Evolutionary conservation across 2,113 vertebrate species (phyloP), one percentile per base, ranked within the genome.

Genomic region (Grammomys surdaster): DNA sequence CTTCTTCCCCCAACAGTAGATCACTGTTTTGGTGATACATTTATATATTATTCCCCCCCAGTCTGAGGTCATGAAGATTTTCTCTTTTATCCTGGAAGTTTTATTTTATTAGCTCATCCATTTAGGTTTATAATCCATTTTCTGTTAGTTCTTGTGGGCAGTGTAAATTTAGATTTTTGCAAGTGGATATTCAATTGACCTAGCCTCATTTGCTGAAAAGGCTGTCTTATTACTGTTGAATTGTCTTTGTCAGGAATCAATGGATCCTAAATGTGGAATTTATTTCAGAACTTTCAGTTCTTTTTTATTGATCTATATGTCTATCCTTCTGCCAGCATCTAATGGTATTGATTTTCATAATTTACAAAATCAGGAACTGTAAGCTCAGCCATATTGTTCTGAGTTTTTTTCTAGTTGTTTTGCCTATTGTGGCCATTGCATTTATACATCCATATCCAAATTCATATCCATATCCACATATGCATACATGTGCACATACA

Each of bases 211-310:
- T 95, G 48, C 86, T 94, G 48, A 91, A 85, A 92, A 95, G 7
- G 51, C 40, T 63, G 26, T 75, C 60, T 40, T 70, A 67, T 80
- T 81, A 36, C 67, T 51, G 13, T 94, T 73, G 70, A 88, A 91
- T 94, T 90, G 3, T 92, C 80, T 94, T 93, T 95, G 69, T 92
- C 56, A 92, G 26, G 36, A 95, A 65, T 82, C 58, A 95, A 65
- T 82, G 77, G 40, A 76, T 84, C 77, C 24, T 93, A 89, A 95
- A 81, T 46, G 5, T 76, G 51, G 22, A 58, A 82, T 80, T 95
- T 94, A 93, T 92, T 88, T 97, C 65, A 80, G 7, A 40, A 51
- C 19, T 90, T 12, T 88, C 22, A 75, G 11, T 93, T 91, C n/a
- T 69, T 36, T 73, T 92, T 78, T 22, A 70, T 91, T 94, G 17